A percentile compares a stretch with the other conserved stretches of the same genome.
phyloP scores from a whole-genome alignment of 1,140 invertebrate species.

The Lerema accius region DNA sequence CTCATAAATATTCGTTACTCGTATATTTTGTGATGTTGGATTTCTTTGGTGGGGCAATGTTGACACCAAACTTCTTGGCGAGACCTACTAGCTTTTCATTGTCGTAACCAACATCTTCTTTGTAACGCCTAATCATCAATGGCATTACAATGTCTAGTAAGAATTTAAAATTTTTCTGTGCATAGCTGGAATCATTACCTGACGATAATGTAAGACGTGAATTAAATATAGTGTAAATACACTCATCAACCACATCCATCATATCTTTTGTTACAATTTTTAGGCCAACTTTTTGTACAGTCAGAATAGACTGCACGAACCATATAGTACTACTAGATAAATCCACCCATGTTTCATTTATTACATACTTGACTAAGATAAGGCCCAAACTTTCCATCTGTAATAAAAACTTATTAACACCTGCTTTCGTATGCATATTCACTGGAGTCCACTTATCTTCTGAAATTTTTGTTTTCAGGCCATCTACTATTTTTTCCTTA shows the following conservation, averaged over 20 bases:
- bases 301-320: slow-evolving; percentile 79
- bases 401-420: slow-evolving; percentile 74
- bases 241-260: slow-evolving; percentile 79
- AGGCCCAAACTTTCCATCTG: slow-evolving; percentile 82
- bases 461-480: slow-evolving; percentile 77
- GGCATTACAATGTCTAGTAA: slow-evolving; percentile 78
- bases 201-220: slow-evolving; percentile 68
- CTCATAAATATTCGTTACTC: slow-evolving; percentile 82
- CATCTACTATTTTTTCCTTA: slow-evolving; percentile 77
- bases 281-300: slow-evolving; percentile 76
- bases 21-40: slow-evolving; percentile 82
- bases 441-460: slow-evolving; percentile 82
- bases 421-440: slow-evolving; percentile 80
- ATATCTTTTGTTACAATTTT: slow-evolving; percentile 79
- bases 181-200: slow-evolving; percentile 75
- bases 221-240: slow-evolving; percentile 78
- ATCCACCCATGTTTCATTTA: slow-evolving; percentile 82
- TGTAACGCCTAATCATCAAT: slow-evolving; percentile 76
- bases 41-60: slow-evolving; percentile 68
- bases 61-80: slow-evolving; percentile 78
- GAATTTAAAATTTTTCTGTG: slow-evolving; percentile 80
- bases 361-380: slow-evolving; percentile 80
- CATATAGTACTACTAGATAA: slow-evolving; percentile 81
- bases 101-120: slow-evolving; percentile 78
- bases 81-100: slow-evolving; percentile 77